A percentile compares a stretch with the other conserved stretches of the same genome.
Conservation (phyloP, 2,797 vertebrate species). For the Chelmon rostratus region DNA sequence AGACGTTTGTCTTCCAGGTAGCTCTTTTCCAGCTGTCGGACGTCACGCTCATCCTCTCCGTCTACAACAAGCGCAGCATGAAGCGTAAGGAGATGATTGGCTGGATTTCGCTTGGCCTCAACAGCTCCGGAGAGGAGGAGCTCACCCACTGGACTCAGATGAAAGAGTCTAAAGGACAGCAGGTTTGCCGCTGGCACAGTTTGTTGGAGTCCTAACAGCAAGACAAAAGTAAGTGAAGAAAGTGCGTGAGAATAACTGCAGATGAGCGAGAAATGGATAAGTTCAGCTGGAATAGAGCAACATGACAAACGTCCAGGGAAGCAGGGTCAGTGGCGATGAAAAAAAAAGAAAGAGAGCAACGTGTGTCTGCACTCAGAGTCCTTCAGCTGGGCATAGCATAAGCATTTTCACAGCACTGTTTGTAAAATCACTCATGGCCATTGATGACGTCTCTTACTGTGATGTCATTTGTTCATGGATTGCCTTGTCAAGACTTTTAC, state of each 20-base stretch:
- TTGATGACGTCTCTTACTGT: slow-evolving; percentile 6
- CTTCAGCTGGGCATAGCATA: slow-evolving; percentile 14
- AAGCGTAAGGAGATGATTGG: slow-evolving; percentile 99
- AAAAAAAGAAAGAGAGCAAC: neutral
- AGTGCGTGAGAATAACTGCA: slow-evolving; percentile 6
- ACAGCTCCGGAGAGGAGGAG: slow-evolving; percentile 98
- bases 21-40: slow-evolving; percentile 98
- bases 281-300: slow-evolving; percentile 13
- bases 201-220: slow-evolving; percentile 92
- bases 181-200: slow-evolving; percentile 97
- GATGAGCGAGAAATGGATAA: slow-evolving; percentile 13
- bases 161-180: slow-evolving; percentile 98
- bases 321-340: slow-evolving; percentile 27
- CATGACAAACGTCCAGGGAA: slow-evolving; percentile 15
- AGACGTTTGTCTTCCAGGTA: slow-evolving; percentile 98
- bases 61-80: slow-evolving; percentile 99
- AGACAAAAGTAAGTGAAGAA: neutral
- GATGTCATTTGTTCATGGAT: slow-evolving; percentile 7
- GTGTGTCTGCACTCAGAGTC: slow-evolving; percentile 24
- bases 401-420: slow-evolving; percentile 16
- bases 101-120: slow-evolving; percentile 97
- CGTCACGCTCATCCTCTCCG: slow-evolving; percentile 97
- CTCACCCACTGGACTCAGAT: slow-evolving; percentile 98
- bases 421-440: slow-evolving; percentile 31
- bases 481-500: slow-evolving; percentile 23